phyloP scores from a whole-genome alignment of 1,140 invertebrate genomes.

The Wiebesia pumilae region DNA sequence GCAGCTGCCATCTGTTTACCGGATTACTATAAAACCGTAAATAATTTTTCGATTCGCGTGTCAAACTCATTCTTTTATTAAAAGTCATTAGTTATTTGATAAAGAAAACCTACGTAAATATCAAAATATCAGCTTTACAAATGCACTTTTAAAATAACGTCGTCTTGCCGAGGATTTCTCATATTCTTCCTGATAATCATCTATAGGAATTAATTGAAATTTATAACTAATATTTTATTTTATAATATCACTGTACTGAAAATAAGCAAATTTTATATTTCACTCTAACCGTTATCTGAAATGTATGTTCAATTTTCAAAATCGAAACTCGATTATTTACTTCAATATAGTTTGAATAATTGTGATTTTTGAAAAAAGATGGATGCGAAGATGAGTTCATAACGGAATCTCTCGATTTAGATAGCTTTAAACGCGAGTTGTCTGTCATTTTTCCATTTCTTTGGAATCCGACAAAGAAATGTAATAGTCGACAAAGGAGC shows the following conservation, averaged over 20 bases:
- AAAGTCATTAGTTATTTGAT: conserved; percentile 31
- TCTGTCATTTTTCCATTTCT: neutral
- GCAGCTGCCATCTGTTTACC: conserved; percentile 45
- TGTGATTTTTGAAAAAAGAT: neutral
- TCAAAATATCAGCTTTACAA: neutral
- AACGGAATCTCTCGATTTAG: neutral
- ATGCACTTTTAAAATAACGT: neutral
- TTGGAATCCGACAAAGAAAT: neutral
- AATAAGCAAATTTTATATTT: neutral
- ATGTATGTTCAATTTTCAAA: neutral
- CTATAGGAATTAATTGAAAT: no score
- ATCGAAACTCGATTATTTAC: neutral
- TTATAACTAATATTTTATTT: no score
- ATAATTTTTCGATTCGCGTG: conserved; percentile 36
- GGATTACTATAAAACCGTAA: conserved; percentile 26
- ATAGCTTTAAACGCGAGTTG: conserved; percentile 17
- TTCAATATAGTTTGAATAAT: neutral
- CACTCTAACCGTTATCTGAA: neutral
- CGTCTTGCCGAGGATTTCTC: neutral
- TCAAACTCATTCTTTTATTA: conserved; percentile 22
- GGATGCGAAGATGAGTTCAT: neutral
- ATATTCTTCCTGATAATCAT: neutral
- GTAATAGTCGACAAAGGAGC: conserved; percentile 37
- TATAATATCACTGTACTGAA: no score
- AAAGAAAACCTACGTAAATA: neutral